Conservation (phyloP, 2,113 vertebrate species). For the Corythaeola cristata region DNA sequence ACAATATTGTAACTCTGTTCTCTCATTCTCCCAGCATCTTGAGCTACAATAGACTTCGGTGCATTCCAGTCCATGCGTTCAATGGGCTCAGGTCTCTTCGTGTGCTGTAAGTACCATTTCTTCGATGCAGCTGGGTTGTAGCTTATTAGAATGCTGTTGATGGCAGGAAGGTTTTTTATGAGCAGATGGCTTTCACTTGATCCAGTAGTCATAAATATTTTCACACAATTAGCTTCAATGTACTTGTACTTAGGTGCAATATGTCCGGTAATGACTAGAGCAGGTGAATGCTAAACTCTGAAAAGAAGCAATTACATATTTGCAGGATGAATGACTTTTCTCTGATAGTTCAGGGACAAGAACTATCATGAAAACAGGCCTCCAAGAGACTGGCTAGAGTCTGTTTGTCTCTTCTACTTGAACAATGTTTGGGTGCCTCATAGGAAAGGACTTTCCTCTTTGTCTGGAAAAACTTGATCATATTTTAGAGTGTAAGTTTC, state of each 20-base stretch:
- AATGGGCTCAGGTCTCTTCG: conserved; percentile 89
- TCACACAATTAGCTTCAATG: neutral
- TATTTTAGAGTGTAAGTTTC: neutral
- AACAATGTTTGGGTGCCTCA: neutral
- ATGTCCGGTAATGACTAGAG: neutral
- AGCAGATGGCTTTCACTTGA: conserved; percentile 7
- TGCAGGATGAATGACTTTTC: neutral
- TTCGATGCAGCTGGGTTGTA: neutral
- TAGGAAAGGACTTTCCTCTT: neutral
- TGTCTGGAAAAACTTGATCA: neutral
- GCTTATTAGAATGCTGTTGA: neutral
- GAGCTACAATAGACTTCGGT: conserved; percentile 94
- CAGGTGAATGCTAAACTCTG: conserved; percentile 23
- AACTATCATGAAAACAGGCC: neutral
- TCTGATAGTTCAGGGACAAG: neutral
- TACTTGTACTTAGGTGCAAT: conserved; percentile 3
- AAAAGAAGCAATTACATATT: neutral
- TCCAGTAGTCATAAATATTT: neutral
- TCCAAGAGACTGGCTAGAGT: neutral
- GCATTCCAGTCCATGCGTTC: conserved; percentile 91
- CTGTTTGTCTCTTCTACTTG: neutral
- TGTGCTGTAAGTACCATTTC: conserved; percentile 87
- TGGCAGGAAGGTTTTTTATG: neutral
- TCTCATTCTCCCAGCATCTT: conserved; percentile 81
- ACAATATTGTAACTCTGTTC: neutral